Base-by-base conservation (phyloP, 1,140 invertebrate genomes). In the Scaptomyza pallida region DNA sequence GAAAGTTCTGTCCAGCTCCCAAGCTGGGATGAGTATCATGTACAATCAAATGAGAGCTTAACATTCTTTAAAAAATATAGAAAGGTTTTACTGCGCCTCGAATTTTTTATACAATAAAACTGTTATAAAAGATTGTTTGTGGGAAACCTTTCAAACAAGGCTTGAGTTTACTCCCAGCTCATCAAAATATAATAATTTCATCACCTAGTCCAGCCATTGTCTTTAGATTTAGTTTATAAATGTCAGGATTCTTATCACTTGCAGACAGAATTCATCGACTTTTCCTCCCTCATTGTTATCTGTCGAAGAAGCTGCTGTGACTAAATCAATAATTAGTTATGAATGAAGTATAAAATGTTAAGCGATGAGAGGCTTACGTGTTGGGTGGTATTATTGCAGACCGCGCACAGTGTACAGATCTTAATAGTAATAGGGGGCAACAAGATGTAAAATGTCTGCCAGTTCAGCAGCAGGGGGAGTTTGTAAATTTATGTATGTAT, bases 161-260 rank as follows among this genome's bases (percentile, higher is more conserved):
- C n/a, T n/a, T n/a, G n/a, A n/a, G n/a, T n/a, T n/a, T n/a, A n/a
- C n/a, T n/a, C n/a, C n/a, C n/a, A n/a, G n/a, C n/a, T n/a, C n/a
- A n/a, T n/a, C n/a, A n/a, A n/a, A n/a, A n/a, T n/a, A n/a, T n/a
- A n/a, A n/a, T 35, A 2, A 6, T 1, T 33, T 4, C 21, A 23
- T 23, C 26, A 30, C 45, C 37, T 55, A 89, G 78, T 47, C 48
- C 70, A 0, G 75, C 60, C 3, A 89, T n/a, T 17, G 78, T 71
- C 21, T 71, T 52, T 5, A 81, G 47, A 37, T 85, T 85, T 3
- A 89, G 63, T 10, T 78, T 51, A 47, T 89, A 89, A 5, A 89
- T 86, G 17, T 72, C 44, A 3, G 85, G 59, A 70, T 81, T 82
- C 52, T 89, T 65, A 89, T 73, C 5, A 81, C 72, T 21, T 89